phyloP scores from a whole-genome alignment of 2,888 invertebrate species.

The Lasius fuliginosus region DNA sequence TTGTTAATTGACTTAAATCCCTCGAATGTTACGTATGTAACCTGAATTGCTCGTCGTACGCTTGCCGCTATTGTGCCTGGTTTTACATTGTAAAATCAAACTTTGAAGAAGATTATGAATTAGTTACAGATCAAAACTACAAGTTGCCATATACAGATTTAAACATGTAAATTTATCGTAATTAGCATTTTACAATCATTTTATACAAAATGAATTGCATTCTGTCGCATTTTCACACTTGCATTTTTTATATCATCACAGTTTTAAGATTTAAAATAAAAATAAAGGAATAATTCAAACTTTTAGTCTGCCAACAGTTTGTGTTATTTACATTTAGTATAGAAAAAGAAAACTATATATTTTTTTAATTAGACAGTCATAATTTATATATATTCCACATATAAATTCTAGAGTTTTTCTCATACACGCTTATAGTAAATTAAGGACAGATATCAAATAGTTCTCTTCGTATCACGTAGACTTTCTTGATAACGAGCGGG shows the following conservation, averaged over 20 bases:
- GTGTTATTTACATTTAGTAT: background rate
- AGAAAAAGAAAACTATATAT: background rate
- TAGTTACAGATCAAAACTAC: background rate
- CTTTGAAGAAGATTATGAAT: conserved; percentile 12
- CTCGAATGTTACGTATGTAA: conserved; percentile 12
- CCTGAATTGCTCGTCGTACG: background rate
- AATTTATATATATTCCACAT: background rate
- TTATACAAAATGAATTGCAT: background rate
- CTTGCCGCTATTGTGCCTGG: conserved; percentile 21
- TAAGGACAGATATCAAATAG: background rate
- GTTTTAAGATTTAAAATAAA: background rate
- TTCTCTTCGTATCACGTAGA: background rate
- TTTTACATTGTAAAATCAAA: conserved; percentile 11
- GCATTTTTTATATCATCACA: background rate
- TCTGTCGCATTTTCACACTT: background rate
- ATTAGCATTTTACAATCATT: background rate
- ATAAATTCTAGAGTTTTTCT: background rate
- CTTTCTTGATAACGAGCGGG: background rate
- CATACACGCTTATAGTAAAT: background rate
- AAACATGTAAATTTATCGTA: background rate
- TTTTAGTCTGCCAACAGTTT: background rate
- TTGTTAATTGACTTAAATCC: conserved; percentile 57
- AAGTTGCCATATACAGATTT: background rate
- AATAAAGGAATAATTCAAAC: background rate
- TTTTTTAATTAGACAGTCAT: background rate